Conservation (phyloP, 2,113 vertebrate genomes). For the Heptranchias perlo region DNA sequence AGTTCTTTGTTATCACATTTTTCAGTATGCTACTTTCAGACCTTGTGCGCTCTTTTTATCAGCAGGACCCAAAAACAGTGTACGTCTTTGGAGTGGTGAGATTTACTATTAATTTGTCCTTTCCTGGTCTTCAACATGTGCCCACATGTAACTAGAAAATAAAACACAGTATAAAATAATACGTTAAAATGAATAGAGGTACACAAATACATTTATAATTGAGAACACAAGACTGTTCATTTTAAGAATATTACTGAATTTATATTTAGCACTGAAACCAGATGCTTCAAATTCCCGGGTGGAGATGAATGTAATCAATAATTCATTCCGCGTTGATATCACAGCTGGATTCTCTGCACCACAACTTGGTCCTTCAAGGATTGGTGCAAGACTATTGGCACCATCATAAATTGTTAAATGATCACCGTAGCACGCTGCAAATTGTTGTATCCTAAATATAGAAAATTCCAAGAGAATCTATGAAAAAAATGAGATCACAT, state of each 20-base stretch:
- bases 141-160: neutral
- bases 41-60: neutral
- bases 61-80: slow-evolving; percentile 9
- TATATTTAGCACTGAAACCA: neutral
- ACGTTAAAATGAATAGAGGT: neutral
- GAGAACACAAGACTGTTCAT: neutral
- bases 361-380: slow-evolving; percentile 3
- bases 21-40: neutral
- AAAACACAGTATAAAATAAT: neutral
- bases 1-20: neutral
- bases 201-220: neutral
- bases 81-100: neutral
- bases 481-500: neutral
- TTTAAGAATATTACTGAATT: slow-evolving; percentile 25
- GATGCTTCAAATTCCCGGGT: neutral
- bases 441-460: neutral
- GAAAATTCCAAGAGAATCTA: slow-evolving; percentile 20
- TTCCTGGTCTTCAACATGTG: neutral
- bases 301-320: neutral
- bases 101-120: neutral
- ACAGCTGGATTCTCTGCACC: slow-evolving; percentile 17
- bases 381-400: neutral
- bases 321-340: neutral
- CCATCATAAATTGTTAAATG: slow-evolving; percentile 16
- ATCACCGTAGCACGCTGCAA: neutral